These are phyloP conservation scores for Epinephelus moara DNA, from an alignment of 2,113 vertebrate genomes.

Conservation along the genomic window DNA sequence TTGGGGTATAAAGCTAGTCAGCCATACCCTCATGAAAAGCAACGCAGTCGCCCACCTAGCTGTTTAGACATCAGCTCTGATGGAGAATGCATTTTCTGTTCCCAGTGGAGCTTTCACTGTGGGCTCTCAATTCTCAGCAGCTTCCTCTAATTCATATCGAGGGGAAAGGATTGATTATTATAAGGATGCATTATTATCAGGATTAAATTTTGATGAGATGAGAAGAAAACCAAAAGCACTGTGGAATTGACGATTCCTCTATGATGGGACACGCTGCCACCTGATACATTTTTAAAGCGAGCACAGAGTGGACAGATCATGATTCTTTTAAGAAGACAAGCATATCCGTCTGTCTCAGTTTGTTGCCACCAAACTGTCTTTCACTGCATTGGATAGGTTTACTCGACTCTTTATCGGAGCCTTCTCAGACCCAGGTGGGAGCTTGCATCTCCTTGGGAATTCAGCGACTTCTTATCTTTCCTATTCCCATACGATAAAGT, in stretches of 20 bases:
- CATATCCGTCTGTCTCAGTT: slow-evolving; percentile 31
- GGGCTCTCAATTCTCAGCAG: slow-evolving; percentile 14
- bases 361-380: slow-evolving; percentile 29
- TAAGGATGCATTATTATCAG: slow-evolving; percentile 12
- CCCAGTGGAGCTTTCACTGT: slow-evolving; percentile 10
- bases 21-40: slow-evolving; percentile 27
- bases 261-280: slow-evolving; percentile 10
- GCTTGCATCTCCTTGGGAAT: slow-evolving; percentile 10
- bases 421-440: slow-evolving; percentile 28
- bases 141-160: slow-evolving; percentile 15
- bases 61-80: slow-evolving; percentile 43
- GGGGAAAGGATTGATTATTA: slow-evolving; percentile 14
- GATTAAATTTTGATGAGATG: slow-evolving; percentile 3
- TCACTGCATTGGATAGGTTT: slow-evolving; percentile 17
- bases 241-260: background rate
- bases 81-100: slow-evolving; percentile 5
- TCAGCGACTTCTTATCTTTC: slow-evolving; percentile 18
- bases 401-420: background rate
- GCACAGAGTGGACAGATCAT: slow-evolving; percentile 33
- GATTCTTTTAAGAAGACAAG: slow-evolving; percentile 44
- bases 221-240: slow-evolving; percentile 10
- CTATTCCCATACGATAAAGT: slow-evolving; percentile 25
- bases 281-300: slow-evolving; percentile 50
- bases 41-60: slow-evolving; percentile 6
- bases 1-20: slow-evolving; percentile 6